phyloP scores from a whole-genome alignment of 2,888 invertebrate species.

The Julus scandinavius region DNA sequence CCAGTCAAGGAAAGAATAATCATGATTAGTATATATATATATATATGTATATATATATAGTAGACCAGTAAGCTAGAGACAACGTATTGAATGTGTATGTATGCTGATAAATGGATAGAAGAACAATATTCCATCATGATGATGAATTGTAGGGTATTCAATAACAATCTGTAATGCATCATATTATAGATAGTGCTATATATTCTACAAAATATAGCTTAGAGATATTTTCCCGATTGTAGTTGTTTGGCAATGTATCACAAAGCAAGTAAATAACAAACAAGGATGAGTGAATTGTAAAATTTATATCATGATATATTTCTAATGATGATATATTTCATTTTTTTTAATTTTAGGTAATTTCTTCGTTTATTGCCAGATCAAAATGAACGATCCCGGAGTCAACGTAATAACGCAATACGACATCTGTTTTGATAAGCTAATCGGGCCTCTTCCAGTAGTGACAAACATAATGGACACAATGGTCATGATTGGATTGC shows the following conservation, averaged over 20 bases:
- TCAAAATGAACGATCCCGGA: conserved; percentile 54
- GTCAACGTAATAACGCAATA: conserved; percentile 53
- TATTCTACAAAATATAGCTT: neutral
- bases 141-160: neutral
- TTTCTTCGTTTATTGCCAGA: neutral
- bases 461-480: conserved; percentile 53
- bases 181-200: neutral
- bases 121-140: neutral
- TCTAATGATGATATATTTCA: neutral
- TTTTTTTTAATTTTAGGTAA: neutral
- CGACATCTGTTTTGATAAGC: conserved; percentile 51
- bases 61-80: neutral
- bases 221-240: neutral
- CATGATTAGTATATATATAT: neutral
- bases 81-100: neutral
- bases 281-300: too few relatives aligned
- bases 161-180: conserved; percentile 12
- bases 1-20: neutral
- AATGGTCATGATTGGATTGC: conserved; percentile 56
- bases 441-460: conserved; percentile 54
- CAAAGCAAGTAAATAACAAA: neutral
- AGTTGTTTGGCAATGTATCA: neutral
- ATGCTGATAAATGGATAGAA: neutral
- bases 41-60: neutral
- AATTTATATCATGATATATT: neutral